A percentile compares a stretch with the other conserved stretches of the same genome.
phyloP scores from a whole-genome alignment of 2,888 invertebrate species.

The Morpho achilles region DNA sequence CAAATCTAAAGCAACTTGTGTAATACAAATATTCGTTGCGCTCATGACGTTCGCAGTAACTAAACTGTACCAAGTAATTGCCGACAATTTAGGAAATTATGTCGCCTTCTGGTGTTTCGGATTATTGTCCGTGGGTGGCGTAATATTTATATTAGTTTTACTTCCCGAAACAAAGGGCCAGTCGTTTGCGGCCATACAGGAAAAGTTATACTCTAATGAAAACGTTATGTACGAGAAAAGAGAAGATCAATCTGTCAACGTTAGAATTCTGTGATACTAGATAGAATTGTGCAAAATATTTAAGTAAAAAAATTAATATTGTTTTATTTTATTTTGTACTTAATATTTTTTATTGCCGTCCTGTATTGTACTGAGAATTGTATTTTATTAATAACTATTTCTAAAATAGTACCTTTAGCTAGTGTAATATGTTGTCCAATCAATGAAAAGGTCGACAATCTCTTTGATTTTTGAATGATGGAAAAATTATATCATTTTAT shows the following conservation, averaged over 20 bases:
- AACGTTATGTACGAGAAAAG: constrained; percentile 58
- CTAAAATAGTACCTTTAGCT: too few relatives aligned
- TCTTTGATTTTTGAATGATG: too few relatives aligned
- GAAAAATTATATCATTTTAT: too few relatives aligned
- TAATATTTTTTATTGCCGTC: constrained; percentile 12
- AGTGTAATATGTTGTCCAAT: too few relatives aligned
- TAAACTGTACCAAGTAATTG: constrained; percentile 76
- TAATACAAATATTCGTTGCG: constrained; percentile 80
- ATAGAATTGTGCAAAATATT: constrained; percentile 7
- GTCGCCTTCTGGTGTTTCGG: constrained; percentile 79
- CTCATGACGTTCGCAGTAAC: constrained; percentile 79
- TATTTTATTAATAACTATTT: too few relatives aligned
- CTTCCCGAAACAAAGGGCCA: constrained; percentile 82
- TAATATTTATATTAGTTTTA: constrained; percentile 69
- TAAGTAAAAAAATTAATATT: constrained; percentile 28
- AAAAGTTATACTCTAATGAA: constrained; percentile 58
- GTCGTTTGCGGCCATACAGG: constrained; percentile 79
- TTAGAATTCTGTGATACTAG: constrained; percentile 41
- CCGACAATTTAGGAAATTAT: constrained; percentile 69
- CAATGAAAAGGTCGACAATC: too few relatives aligned
- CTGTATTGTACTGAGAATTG: background rate
- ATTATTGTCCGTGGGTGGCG: constrained; percentile 67
- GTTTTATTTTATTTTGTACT: constrained; percentile 12
- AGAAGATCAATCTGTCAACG: constrained; percentile 52
- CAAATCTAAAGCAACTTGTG: constrained; percentile 81